Conservation (phyloP, 2,797 vertebrate genomes). For the Melanotaenia boesemani region DNA sequence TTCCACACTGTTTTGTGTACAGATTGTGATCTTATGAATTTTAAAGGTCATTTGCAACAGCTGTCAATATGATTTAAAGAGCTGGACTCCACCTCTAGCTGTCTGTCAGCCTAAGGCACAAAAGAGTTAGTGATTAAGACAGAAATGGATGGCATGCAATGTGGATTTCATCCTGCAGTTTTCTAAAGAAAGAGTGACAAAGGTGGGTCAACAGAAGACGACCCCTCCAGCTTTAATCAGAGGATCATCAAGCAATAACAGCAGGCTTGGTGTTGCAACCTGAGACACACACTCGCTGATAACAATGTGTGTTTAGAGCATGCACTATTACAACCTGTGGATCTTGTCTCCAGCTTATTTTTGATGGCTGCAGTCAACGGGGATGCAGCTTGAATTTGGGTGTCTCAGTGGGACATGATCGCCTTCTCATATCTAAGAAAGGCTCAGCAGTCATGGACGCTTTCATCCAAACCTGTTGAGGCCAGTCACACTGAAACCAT, state of each 20-base stretch:
- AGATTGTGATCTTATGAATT: background rate
- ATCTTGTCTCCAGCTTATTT: slow-evolving; percentile 36
- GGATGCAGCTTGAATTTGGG: slow-evolving; percentile 35
- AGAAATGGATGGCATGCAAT: slow-evolving; percentile 36
- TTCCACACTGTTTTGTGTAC: background rate
- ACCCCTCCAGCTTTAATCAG: slow-evolving; percentile 17
- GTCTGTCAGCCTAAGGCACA: slow-evolving; percentile 33
- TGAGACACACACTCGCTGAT: slow-evolving; percentile 46
- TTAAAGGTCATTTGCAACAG: slow-evolving; percentile 3
- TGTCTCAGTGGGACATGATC: slow-evolving; percentile 34
- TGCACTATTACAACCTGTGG: slow-evolving; percentile 31
- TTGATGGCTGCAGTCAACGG: slow-evolving; percentile 36
- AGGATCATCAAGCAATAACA: slow-evolving; percentile 27
- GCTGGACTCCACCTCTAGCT: slow-evolving; percentile 58
- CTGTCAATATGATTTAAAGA: slow-evolving; percentile 24
- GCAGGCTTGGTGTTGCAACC: slow-evolving; percentile 44
- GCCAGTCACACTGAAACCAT: slow-evolving; percentile 12
- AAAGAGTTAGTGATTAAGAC: slow-evolving; percentile 34
- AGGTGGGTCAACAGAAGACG: slow-evolving; percentile 32
- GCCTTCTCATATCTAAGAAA: slow-evolving; percentile 17
- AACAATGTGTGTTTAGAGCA: slow-evolving; percentile 44
- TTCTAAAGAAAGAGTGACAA: slow-evolving; percentile 26
- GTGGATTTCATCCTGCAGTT: slow-evolving; percentile 26
- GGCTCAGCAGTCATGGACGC: slow-evolving; percentile 16
- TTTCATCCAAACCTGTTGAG: slow-evolving; percentile 42